Evolutionary conservation across 2,888 invertebrate species (phyloP).

Genomic region (Sarcophaga variegata): DNA sequence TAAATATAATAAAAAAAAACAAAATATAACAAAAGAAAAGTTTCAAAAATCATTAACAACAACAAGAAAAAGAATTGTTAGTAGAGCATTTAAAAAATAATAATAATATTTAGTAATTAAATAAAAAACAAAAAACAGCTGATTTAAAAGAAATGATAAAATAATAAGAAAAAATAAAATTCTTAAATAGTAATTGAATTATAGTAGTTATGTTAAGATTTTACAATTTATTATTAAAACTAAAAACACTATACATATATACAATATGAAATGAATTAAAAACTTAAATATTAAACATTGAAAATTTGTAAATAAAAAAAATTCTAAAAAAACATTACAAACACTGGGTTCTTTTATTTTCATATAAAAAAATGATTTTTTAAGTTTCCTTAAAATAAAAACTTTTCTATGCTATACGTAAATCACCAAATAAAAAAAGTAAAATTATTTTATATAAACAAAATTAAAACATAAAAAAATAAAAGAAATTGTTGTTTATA

Average conservation of each 20-base stretch:
- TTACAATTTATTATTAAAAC: constrained; percentile 51
- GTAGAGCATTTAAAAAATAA: constrained; percentile 62
- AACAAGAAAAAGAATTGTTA: constrained; percentile 56
- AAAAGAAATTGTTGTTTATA: constrained; percentile 64
- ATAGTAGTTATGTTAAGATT: constrained; percentile 66
- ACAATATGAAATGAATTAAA: constrained; percentile 22
- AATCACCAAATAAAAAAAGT: constrained; percentile 38
- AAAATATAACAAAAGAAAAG: constrained; percentile 20
- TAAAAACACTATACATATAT: constrained; percentile 32
- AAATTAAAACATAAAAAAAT: constrained; percentile 14
- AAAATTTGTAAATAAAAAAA: constrained; percentile 55
- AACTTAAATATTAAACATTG: neutral
- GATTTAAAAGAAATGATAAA: neutral
- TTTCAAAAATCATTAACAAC: constrained; percentile 50
- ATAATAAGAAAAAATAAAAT: neutral
- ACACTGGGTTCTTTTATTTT: constrained; percentile 13
- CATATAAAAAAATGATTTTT: neutral
- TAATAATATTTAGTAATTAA: constrained; percentile 38
- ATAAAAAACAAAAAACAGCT: neutral
- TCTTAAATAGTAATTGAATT: constrained; percentile 51
- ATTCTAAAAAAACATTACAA: constrained; percentile 7
- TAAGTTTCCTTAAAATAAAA: neutral
- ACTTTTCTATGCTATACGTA: constrained; percentile 61
- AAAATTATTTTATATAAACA: constrained; percentile 6
- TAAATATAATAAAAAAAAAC: constrained; percentile 47